These are phyloP conservation scores for Luperina nickerlii DNA, from an alignment of 2,888 invertebrate species.

Conservation along the genomic window DNA sequence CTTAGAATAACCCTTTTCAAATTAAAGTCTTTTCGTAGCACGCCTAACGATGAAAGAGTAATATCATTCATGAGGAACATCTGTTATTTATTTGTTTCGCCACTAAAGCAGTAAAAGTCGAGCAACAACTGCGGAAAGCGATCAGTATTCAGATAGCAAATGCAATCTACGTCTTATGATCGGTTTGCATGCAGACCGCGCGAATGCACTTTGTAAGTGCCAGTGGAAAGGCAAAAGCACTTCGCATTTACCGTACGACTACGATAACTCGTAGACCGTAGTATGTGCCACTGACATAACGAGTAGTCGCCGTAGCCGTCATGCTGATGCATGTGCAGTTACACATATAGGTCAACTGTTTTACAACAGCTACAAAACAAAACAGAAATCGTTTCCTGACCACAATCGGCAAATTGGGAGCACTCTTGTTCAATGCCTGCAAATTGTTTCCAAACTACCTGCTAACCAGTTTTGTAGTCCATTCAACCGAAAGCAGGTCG, in stretches of 20 bases:
- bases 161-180: constrained; percentile 52
- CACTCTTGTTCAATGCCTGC: constrained; percentile 35
- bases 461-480: constrained; percentile 50
- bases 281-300: constrained; percentile 14
- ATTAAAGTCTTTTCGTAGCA: constrained; percentile 12
- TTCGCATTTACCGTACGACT: constrained; percentile 20
- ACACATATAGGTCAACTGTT: constrained; percentile 13
- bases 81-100: constrained; percentile 40
- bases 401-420: constrained; percentile 26
- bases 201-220: constrained; percentile 48
- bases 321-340: constrained; percentile 11
- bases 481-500: constrained; percentile 12
- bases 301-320: background rate
- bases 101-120: constrained; percentile 45
- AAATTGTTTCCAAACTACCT: constrained; percentile 48
- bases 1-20: constrained; percentile 19
- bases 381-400: constrained; percentile 19
- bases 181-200: constrained; percentile 57
- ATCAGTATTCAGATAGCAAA: constrained; percentile 56
- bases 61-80: constrained; percentile 28
- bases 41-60: constrained; percentile 20
- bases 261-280: background rate
- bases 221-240: constrained; percentile 46
- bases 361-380: constrained; percentile 21
- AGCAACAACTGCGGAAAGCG: constrained; percentile 36